A percentile compares a stretch with the other conserved stretches of the same genome.
Conservation (phyloP, 1,140 invertebrate genomes). For the Berghia stephanieae region DNA sequence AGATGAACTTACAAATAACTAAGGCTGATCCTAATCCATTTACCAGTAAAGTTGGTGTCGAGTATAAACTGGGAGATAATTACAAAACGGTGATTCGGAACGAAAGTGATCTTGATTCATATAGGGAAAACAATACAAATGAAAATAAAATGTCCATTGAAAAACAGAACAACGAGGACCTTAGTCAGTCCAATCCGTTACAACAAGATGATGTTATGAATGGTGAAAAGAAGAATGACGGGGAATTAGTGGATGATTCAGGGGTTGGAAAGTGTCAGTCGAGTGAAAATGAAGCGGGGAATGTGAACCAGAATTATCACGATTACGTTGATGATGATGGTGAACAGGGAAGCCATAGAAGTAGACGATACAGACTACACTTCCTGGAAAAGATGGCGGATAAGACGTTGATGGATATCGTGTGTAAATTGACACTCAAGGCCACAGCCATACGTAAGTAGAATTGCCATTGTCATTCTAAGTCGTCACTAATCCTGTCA, state of each 20-base stretch:
- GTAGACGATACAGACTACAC: neutral
- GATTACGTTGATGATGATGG: neutral
- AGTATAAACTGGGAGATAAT: no score
- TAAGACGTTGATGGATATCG: neutral
- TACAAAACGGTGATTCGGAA: no score
- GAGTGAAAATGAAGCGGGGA: no score
- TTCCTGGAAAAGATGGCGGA: slow-evolving; percentile 28
- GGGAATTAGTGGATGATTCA: no score
- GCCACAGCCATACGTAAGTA: slow-evolving; percentile 29
- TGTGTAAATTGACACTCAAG: slow-evolving; percentile 21
- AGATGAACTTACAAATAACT: no score
- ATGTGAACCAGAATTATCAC: slow-evolving; percentile 28
- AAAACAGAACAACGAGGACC: neutral
- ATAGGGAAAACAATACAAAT: neutral
- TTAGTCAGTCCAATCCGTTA: neutral
- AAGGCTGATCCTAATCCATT: no score
- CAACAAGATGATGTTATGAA: neutral
- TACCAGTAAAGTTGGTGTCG: no score
- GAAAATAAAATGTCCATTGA: neutral
- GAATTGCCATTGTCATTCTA: neutral
- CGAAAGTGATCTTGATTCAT: neutral
- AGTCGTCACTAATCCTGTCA: no score
- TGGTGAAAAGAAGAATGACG: neutral
- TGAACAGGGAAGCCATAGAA: no score
- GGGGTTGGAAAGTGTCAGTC: no score